phyloP scores from a whole-genome alignment of 1,140 invertebrate species.

The Neodiprion virginianus region DNA sequence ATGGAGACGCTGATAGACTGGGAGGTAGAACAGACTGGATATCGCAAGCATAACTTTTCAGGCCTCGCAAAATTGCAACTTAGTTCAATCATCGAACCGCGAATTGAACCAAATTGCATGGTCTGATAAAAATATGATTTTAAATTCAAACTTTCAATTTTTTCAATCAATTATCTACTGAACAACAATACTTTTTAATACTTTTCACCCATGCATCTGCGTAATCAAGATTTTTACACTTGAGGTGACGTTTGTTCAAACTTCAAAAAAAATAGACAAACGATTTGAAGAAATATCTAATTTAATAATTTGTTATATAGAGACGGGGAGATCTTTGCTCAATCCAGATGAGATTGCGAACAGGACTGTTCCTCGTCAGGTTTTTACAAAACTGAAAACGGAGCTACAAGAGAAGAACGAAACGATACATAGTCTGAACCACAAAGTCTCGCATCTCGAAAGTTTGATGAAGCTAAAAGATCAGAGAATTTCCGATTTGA shows the following conservation, averaged over 20 bases:
- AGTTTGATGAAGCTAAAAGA: slow-evolving; percentile 65
- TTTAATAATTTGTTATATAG: slow-evolving; percentile 26
- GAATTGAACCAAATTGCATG: not conserved
- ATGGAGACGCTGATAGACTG: slow-evolving; percentile 31
- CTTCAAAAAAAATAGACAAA: too few species aligned
- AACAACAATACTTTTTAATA: too few species aligned
- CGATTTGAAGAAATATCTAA: not conserved
- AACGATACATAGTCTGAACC: slow-evolving; percentile 49
- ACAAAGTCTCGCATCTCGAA: slow-evolving; percentile 64
- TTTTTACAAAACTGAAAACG: slow-evolving; percentile 60
- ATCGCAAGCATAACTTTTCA: slow-evolving; percentile 30
- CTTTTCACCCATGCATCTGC: too few species aligned
- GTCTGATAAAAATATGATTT: slow-evolving; percentile 47
- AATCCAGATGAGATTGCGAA: slow-evolving; percentile 54
- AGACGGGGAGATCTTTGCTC: slow-evolving; percentile 39
- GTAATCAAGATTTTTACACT: too few species aligned
- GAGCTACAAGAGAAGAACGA: slow-evolving; percentile 61
- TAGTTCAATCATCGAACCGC: slow-evolving; percentile 1
- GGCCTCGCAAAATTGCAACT: slow-evolving; percentile 27
- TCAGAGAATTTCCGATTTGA: slow-evolving; percentile 65
- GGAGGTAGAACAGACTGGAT: slow-evolving; percentile 35
- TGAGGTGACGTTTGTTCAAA: too few species aligned
- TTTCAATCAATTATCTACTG: too few species aligned
- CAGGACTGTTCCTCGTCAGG: slow-evolving; percentile 63
- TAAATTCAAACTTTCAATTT: not conserved